These are phyloP conservation scores for Ormyrus nitidulus DNA, from an alignment of 2,888 invertebrate species.

Conservation along the genomic window DNA sequence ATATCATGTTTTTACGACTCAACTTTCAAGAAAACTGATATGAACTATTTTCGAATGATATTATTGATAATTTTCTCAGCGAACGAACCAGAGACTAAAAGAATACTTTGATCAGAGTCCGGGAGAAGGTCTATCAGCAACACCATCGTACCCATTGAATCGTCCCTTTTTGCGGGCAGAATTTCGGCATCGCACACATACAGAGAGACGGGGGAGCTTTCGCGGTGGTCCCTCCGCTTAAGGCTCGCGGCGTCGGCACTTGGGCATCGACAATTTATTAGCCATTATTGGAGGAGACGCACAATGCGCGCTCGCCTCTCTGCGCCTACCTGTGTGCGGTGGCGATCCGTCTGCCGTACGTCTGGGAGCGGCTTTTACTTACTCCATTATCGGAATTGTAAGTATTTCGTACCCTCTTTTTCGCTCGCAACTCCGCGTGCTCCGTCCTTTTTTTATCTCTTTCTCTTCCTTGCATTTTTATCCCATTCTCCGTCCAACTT, in stretches of 20 bases:
- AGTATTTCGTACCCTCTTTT: slow-evolving; percentile 10
- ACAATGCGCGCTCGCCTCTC: slow-evolving; percentile 65
- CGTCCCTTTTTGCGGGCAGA: no score
- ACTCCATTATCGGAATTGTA: slow-evolving; percentile 45
- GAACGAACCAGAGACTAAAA: no score
- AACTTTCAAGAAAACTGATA: no score
- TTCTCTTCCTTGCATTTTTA: neutral
- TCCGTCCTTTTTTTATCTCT: no score
- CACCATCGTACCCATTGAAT: no score
- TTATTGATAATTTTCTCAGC: no score
- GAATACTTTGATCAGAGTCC: no score
- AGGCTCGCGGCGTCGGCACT: slow-evolving; percentile 58
- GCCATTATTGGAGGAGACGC: slow-evolving; percentile 68
- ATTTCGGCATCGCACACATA: neutral
- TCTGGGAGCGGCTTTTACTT: slow-evolving; percentile 38
- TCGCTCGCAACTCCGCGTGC: no score
- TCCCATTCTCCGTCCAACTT: neutral
- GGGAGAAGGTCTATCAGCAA: no score
- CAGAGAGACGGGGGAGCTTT: slow-evolving; percentile 30
- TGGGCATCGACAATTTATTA: slow-evolving; percentile 71
- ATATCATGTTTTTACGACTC: no score
- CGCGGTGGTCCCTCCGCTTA: slow-evolving; percentile 66
- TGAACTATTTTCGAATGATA: no score
- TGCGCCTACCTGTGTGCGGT: neutral
- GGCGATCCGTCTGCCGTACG: slow-evolving; percentile 38